phyloP scores from a whole-genome alignment of 2,113 vertebrate species.

The Hylia prasina region DNA sequence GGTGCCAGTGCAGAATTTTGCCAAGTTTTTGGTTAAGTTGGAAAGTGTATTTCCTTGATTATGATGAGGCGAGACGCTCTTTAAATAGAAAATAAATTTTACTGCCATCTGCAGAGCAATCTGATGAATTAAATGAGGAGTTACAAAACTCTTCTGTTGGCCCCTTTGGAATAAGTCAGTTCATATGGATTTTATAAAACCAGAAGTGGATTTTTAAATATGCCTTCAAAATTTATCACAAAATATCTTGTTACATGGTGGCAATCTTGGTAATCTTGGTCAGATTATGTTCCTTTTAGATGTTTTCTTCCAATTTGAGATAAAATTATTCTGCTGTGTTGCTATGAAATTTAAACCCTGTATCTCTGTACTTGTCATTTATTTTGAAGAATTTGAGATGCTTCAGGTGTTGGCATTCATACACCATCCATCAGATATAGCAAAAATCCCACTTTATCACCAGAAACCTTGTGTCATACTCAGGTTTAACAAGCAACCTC shows the following conservation, averaged over 20 bases:
- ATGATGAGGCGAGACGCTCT: conserved; percentile 31
- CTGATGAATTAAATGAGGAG: conserved; percentile 27
- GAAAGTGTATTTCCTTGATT: conserved; percentile 33
- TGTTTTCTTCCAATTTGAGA: not conserved
- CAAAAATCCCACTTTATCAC: not conserved
- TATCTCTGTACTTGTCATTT: not conserved
- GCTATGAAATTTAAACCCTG: not conserved
- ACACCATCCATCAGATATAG: not conserved
- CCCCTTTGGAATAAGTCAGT: not conserved
- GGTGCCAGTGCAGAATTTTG: conserved; percentile 5
- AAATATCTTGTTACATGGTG: not conserved
- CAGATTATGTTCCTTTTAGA: not conserved
- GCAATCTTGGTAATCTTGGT: not conserved
- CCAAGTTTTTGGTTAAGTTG: conserved; percentile 35
- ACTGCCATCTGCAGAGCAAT: conserved; percentile 34
- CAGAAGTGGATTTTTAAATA: not conserved
- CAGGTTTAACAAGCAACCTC: conserved; percentile 31
- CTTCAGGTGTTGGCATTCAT: not conserved
- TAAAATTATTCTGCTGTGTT: not conserved
- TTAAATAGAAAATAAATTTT: conserved; percentile 48
- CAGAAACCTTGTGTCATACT: conserved; percentile 3
- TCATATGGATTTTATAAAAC: not conserved
- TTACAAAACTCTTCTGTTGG: not conserved
- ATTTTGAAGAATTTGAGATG: not conserved
- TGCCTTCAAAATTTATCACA: not conserved